Evolutionary conservation across 2,113 vertebrate species (phyloP).

Genomic region (Equus przewalskii): DNA sequence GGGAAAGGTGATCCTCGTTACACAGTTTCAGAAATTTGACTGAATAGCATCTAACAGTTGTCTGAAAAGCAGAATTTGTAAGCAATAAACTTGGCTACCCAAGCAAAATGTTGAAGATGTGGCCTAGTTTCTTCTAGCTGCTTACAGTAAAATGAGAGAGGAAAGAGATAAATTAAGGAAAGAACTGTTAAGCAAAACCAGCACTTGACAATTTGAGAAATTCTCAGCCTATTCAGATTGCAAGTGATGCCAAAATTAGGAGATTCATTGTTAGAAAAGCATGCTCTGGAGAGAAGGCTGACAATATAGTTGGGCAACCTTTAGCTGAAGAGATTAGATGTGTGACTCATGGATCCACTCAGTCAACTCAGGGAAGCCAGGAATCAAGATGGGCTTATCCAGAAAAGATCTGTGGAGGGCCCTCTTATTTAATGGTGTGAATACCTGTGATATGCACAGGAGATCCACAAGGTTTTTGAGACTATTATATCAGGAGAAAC

Average conservation of each 20-base stretch:
- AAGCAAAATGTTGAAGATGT: constrained; percentile 15
- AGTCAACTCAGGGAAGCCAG: not conserved
- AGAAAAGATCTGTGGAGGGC: not conserved
- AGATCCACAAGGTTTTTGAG: not conserved
- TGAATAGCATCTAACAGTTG: not conserved
- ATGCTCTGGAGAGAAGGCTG: not conserved
- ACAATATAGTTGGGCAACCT: not conserved
- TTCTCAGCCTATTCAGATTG: not conserved
- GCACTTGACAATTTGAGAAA: constrained; percentile 16
- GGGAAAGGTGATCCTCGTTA: not conserved
- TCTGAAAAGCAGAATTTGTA: not conserved
- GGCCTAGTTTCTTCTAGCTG: not conserved
- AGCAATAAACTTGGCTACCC: not conserved
- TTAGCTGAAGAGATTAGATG: not conserved
- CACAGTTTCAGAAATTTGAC: not conserved
- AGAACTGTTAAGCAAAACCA: not conserved
- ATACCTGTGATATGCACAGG: not conserved
- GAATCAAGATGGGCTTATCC: not conserved
- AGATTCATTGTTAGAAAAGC: not conserved
- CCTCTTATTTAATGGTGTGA: not conserved
- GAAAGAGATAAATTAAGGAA: not conserved
- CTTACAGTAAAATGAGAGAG: not conserved
- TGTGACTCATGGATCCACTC: not conserved
- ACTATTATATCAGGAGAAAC: not conserved
- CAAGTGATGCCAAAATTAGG: not conserved